Conservation (phyloP, 2,888 invertebrate genomes). For the Rotaria socialis region DNA sequence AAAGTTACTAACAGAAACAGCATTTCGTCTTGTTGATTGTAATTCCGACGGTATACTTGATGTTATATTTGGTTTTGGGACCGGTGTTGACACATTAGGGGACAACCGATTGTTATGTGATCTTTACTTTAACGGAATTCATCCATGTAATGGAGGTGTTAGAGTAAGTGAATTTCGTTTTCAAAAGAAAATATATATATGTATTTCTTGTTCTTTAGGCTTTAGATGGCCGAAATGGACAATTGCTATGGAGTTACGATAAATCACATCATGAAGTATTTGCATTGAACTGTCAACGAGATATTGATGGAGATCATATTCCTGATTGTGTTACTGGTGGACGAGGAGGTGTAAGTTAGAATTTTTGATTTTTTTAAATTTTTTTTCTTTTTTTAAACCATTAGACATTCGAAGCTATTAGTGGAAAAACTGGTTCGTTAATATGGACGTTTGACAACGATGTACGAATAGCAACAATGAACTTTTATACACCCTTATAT, state of each 20-base stretch:
- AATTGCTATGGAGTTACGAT: constrained; percentile 72
- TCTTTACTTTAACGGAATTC: constrained; percentile 18
- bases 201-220: not conserved
- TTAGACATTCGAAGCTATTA: constrained; percentile 64
- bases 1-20: constrained; percentile 71
- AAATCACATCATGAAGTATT: constrained; percentile 69
- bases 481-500: constrained; percentile 67
- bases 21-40: constrained; percentile 69
- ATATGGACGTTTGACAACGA: constrained; percentile 66
- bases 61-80: constrained; percentile 73
- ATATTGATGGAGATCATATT: constrained; percentile 69
- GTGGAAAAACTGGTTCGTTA: constrained; percentile 67
- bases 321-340: constrained; percentile 73
- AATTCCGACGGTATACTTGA: constrained; percentile 71
- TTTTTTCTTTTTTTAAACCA: constrained; percentile 47
- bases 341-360: constrained; percentile 66
- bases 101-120: not conserved
- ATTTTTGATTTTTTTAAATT: constrained; percentile 14
- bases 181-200: no score
- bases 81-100: constrained; percentile 62
- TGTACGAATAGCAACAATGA: constrained; percentile 62
- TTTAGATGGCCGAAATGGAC: constrained; percentile 70
- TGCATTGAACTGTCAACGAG: constrained; percentile 70
- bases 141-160: constrained; percentile 25
- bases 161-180: not conserved